Conservation (phyloP, 1,140 invertebrate genomes). For the Drosophila bocqueti region DNA sequence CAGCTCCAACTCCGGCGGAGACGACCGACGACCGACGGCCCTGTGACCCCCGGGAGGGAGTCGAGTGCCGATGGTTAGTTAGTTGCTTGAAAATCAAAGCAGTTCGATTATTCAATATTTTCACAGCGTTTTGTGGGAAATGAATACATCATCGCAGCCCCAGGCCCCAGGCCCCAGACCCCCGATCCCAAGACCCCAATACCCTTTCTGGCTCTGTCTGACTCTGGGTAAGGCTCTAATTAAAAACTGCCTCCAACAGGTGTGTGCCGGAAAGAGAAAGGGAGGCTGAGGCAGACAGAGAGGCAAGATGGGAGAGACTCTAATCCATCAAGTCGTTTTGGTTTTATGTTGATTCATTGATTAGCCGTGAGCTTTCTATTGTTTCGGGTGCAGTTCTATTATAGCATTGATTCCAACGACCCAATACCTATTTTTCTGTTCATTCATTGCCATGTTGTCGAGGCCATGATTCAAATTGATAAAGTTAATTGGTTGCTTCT, state of each 20-base stretch:
- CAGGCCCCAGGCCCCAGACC: constrained; percentile 15
- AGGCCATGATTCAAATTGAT: constrained; percentile 2
- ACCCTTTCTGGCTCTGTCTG: background rate
- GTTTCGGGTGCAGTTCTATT: background rate
- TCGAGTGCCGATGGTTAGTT: constrained; percentile 15
- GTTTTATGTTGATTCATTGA: constrained; percentile 27
- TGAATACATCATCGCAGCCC: constrained; percentile 72
- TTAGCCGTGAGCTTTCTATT: constrained; percentile 18
- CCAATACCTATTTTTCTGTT: background rate
- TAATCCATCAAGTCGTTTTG: constrained; percentile 29
- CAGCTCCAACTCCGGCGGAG: background rate
- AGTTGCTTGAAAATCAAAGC: constrained; percentile 36
- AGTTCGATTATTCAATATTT: constrained; percentile 74
- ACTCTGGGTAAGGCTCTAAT: constrained; percentile 27
- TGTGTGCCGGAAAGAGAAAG: constrained; percentile 19
- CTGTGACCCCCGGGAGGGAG: constrained; percentile 4
- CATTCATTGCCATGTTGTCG: background rate
- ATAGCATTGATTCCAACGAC: background rate
- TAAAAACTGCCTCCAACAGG: constrained; percentile 45
- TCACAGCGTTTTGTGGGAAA: constrained; percentile 70
- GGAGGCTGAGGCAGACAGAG: background rate
- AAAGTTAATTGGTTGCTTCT: background rate
- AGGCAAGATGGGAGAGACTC: background rate
- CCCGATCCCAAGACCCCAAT: background rate
- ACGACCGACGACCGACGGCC: background rate